Evolutionary conservation across 1,140 invertebrate genomes (phyloP).

Genomic region (Papilio dardanus): DNA sequence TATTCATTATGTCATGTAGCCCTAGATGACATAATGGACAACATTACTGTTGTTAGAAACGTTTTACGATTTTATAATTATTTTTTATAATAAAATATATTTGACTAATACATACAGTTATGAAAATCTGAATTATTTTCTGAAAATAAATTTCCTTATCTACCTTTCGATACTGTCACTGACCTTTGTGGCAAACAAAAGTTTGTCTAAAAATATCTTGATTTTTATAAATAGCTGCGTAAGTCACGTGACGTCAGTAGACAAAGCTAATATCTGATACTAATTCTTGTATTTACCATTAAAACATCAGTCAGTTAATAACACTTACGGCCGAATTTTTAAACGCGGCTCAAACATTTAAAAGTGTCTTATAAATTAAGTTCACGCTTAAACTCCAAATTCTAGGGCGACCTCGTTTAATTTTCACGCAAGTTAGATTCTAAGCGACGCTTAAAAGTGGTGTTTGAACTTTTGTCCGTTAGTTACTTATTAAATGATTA

Average conservation of each 20-base stretch:
- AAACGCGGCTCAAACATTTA: too few relatives aligned
- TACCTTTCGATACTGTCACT: background rate
- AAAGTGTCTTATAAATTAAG: too few relatives aligned
- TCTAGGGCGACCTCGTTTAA: too few relatives aligned
- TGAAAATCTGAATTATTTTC: too few relatives aligned
- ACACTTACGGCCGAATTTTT: too few relatives aligned
- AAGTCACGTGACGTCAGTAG: background rate
- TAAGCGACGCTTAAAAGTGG: too few relatives aligned
- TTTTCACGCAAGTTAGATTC: too few relatives aligned
- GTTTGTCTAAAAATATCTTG: background rate
- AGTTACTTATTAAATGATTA: too few relatives aligned
- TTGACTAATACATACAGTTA: too few relatives aligned
- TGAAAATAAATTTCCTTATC: background rate
- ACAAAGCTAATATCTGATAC: background rate
- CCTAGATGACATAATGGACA: background rate
- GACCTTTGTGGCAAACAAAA: slow-evolving; percentile 17
- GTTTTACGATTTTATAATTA: background rate
- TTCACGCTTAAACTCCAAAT: too few relatives aligned
- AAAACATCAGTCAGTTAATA: background rate
- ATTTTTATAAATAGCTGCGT: background rate
- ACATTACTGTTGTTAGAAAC: background rate
- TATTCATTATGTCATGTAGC: background rate
- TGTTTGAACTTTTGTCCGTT: too few relatives aligned
- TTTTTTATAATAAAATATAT: too few relatives aligned
- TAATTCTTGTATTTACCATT: background rate